These are phyloP conservation scores for Sarcophaga caerulescens DNA, from an alignment of 2,888 invertebrate species.

Conservation along the genomic window DNA sequence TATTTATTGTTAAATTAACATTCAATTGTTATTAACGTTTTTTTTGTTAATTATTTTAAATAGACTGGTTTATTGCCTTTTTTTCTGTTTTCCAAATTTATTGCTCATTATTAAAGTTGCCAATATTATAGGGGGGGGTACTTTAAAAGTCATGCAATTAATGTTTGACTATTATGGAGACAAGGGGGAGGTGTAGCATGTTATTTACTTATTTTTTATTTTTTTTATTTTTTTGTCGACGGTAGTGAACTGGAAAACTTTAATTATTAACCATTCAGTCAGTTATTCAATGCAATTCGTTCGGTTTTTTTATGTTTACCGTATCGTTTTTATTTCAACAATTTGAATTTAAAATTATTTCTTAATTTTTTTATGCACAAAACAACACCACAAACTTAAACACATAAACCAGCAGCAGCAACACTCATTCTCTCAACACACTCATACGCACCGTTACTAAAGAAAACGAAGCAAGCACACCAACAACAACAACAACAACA, in stretches of 20 bases:
- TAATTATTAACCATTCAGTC: conserved; percentile 55
- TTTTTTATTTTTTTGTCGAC: conserved; percentile 18
- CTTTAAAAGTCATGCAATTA: background rate
- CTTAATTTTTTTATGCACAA: conserved; percentile 7
- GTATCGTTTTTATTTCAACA: conserved; percentile 1
- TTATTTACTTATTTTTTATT: too few species aligned
- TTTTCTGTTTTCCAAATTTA: conserved; percentile 1
- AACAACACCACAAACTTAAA: background rate
- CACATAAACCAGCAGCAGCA: background rate
- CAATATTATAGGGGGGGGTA: too few species aligned
- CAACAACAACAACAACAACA: background rate
- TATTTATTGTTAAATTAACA: conserved; percentile 43
- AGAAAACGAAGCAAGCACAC: background rate
- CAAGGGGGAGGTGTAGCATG: background rate
- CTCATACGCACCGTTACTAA: background rate
- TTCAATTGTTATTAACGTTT: conserved; percentile 43
- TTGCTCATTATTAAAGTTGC: conserved; percentile 6
- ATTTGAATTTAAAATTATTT: background rate
- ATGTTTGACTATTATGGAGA: background rate
- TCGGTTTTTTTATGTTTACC: background rate
- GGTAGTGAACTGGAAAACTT: conserved; percentile 62
- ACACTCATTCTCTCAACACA: background rate
- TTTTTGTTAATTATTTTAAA: conserved; percentile 24
- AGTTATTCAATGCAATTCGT: too few species aligned
- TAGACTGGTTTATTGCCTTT: background rate